Evolutionary conservation across 2,797 vertebrate genomes (phyloP).

Genomic region (Ataeniobius toweri): DNA sequence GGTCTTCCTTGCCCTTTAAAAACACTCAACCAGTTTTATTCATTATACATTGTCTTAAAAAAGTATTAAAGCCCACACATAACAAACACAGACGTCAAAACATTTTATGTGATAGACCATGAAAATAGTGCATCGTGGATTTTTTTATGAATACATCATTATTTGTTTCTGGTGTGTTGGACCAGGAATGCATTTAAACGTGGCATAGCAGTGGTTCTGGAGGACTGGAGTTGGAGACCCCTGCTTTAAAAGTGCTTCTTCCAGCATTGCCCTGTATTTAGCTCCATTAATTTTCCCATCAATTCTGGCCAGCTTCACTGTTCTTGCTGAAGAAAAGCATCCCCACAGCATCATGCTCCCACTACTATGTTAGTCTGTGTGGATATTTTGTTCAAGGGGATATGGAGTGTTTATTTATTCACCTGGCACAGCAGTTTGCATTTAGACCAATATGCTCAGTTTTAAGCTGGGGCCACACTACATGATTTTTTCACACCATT

Average conservation of each 20-base stretch:
- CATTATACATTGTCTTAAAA: background rate
- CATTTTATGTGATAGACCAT: background rate
- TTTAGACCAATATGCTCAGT: too few species aligned
- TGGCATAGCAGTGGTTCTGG: background rate
- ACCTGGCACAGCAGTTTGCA: too few species aligned
- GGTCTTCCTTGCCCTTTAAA: constrained; percentile 63
- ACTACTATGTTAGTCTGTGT: background rate
- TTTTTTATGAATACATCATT: background rate
- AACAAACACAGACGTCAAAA: background rate
- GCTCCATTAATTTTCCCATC: too few species aligned
- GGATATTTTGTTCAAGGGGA: too few species aligned
- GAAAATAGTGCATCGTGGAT: background rate
- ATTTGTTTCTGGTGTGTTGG: background rate
- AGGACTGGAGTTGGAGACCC: background rate
- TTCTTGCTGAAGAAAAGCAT: background rate
- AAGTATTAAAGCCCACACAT: background rate
- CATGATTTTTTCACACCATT: too few species aligned
- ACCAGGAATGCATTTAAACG: background rate
- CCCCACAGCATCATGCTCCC: background rate
- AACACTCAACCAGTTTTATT: constrained; percentile 3
- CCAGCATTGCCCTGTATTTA: background rate
- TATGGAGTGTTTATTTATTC: too few species aligned
- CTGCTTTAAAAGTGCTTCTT: too few species aligned
- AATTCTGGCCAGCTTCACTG: background rate
- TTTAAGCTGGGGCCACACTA: too few species aligned